Base-by-base conservation (phyloP, 1,140 invertebrate genomes). In the Radopholus similis region DNA sequence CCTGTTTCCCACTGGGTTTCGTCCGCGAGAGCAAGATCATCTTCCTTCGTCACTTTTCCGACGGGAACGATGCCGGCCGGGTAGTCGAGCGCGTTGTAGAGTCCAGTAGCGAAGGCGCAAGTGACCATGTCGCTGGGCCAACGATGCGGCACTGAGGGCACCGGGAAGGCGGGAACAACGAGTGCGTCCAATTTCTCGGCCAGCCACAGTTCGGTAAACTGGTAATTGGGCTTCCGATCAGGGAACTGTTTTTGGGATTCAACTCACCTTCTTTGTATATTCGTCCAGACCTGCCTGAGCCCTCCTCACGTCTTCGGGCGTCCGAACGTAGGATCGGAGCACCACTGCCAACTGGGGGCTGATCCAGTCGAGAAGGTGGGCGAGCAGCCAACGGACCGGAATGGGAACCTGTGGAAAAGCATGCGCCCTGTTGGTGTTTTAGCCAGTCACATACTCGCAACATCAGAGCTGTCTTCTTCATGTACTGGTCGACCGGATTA, bases 101-200 rank as follows among this genome's bases (percentile, higher is more conserved):
- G 32, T 9, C 68, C 78, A 13, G 78, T 80, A 26, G 76, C 54
- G 18, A 82, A 66, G 11, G 58, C 77, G 40, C 72, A 75, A 11
- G 65, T 62, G 8, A 51, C 71, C 2, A 77, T 53, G 23, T 70
- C 34, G 15, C 64, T 59, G 3, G 74, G 77, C 37, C 71, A 77
- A 15, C 67, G 9, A 38, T 80, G 72, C 23, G 63, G 64, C 34
- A 80, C 73, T 28, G 77, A 30, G 13, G 75, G 76, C 11, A 80
- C 70, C 44, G 54, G 60, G 68, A 78, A 80, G n/a, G 79, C 47
- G n/a, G 78, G 78, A 51, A 75, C 77, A 37, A 80, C 73, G 1
- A 80, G 49, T 1, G 72, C 80, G 63, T 80, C 78, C 6, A 80
- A 30, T n/a, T 70, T 53, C 2, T 64, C 8, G n/a, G 68, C 73